Conservation (phyloP, 2,888 invertebrate species). For the Eupithecia subfuscata region DNA sequence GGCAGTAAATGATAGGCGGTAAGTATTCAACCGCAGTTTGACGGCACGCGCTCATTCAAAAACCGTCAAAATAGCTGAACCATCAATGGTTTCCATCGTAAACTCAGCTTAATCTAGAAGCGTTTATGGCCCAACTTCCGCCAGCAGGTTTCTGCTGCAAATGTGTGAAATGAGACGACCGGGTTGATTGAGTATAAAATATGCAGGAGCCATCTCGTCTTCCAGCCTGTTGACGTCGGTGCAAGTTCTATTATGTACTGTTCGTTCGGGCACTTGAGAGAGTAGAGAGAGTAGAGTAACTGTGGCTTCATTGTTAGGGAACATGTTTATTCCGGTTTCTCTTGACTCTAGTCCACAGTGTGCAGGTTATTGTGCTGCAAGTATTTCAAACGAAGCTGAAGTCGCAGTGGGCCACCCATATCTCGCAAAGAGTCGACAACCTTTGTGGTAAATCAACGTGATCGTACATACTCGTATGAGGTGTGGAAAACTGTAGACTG, state of each 20-base stretch:
- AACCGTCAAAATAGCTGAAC: neutral
- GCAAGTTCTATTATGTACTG: neutral
- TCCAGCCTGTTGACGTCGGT: neutral
- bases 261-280: neutral
- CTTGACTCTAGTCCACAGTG: neutral
- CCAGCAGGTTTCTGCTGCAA: neutral
- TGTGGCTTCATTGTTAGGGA: neutral
- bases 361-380: neutral
- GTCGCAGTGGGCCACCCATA: neutral
- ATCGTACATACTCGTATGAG: too few species aligned
- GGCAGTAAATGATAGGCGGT: neutral
- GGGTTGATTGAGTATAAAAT: neutral
- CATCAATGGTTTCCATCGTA: neutral
- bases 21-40: neutral
- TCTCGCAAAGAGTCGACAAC: neutral
- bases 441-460: neutral
- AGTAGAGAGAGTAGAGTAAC: too few species aligned
- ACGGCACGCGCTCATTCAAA: conserved; percentile 1
- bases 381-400: neutral
- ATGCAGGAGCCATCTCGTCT: conserved; percentile 2
- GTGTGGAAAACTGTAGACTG: neutral
- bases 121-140: neutral
- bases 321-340: neutral
- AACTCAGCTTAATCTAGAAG: neutral
- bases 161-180: neutral